Percentiles rank a stretch among this genome's conserved stretches.
phyloP scores from a whole-genome alignment of 2,113 vertebrate species.

The Perca flavescens region DNA sequence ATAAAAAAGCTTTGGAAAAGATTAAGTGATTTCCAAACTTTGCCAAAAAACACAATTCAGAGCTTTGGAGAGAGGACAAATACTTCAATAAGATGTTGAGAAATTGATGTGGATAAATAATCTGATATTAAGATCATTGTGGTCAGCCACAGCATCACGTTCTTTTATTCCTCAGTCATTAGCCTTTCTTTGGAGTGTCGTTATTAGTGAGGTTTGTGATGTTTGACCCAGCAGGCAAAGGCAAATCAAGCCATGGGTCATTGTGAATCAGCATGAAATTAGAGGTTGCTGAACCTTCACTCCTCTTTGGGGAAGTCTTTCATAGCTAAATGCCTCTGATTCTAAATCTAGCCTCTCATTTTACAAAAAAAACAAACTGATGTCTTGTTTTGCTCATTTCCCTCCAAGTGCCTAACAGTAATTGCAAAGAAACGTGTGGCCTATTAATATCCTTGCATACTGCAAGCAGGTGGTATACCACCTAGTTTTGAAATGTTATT shows the following conservation, averaged over 20 bases:
- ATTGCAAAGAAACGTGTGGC: constrained; percentile 23
- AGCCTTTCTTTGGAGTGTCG: constrained; percentile 16
- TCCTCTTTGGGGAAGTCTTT: constrained; percentile 16
- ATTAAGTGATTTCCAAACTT: neutral
- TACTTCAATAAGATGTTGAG: neutral
- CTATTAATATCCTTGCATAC: constrained; percentile 11
- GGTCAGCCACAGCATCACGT: neutral
- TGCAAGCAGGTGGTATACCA: constrained; percentile 6
- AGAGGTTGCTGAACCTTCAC: constrained; percentile 36
- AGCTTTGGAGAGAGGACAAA: constrained; percentile 14
- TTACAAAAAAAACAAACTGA: neutral
- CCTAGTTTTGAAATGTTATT: constrained; percentile 9
- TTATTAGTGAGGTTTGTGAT: constrained; percentile 30
- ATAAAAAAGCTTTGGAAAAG: constrained; percentile 19
- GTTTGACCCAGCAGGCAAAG: constrained; percentile 47
- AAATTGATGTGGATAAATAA: neutral
- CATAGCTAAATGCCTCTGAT: constrained; percentile 20
- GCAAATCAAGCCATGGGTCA: constrained; percentile 52
- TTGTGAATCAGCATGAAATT: constrained; percentile 58
- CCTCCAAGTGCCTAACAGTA: constrained; percentile 2
- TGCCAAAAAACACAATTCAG: constrained; percentile 11
- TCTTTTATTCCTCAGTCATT: constrained; percentile 36
- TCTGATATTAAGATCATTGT: neutral
- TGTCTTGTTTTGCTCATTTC: constrained; percentile 32
- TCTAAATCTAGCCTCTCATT: constrained; percentile 21